A percentile compares a stretch with the other conserved stretches of the same genome.
Conservation (phyloP, 2,888 invertebrate genomes). For the Pollenia griseotomentosa region DNA sequence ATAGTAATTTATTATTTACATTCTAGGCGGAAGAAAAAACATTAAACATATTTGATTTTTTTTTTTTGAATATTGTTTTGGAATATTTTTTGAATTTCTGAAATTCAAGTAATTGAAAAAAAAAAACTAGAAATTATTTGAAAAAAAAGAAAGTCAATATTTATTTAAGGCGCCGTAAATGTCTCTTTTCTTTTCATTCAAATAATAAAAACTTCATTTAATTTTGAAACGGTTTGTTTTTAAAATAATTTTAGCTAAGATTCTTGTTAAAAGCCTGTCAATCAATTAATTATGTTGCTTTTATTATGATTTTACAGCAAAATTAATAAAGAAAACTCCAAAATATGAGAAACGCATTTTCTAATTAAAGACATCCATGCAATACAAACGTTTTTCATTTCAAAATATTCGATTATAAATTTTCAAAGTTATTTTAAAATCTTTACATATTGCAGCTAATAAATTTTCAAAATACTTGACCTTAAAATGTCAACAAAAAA, state of each 20-base stretch:
- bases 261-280: conserved; percentile 5
- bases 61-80: not conserved
- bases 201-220: too few relatives aligned
- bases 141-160: not conserved
- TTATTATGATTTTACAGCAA: not conserved
- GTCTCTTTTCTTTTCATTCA: too few relatives aligned
- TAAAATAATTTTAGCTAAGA: not conserved
- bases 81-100: not conserved
- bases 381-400: conserved; percentile 1
- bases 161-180: too few relatives aligned
- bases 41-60: conserved; percentile 33
- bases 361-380: not conserved
- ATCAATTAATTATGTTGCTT: not conserved
- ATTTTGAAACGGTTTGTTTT: too few relatives aligned
- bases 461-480: conserved; percentile 55
- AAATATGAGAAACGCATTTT: not conserved
- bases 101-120: not conserved
- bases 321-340: not conserved
- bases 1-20: conserved; percentile 36
- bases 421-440: not conserved
- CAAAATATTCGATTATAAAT: not conserved
- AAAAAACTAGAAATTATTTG: not conserved
- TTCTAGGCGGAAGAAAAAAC: conserved; percentile 40
- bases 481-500: conserved; percentile 47
- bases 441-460: conserved; percentile 20